These are phyloP conservation scores for Neodiprion lecontei DNA, from an alignment of 1,140 invertebrate genomes.

Conservation along the genomic window DNA sequence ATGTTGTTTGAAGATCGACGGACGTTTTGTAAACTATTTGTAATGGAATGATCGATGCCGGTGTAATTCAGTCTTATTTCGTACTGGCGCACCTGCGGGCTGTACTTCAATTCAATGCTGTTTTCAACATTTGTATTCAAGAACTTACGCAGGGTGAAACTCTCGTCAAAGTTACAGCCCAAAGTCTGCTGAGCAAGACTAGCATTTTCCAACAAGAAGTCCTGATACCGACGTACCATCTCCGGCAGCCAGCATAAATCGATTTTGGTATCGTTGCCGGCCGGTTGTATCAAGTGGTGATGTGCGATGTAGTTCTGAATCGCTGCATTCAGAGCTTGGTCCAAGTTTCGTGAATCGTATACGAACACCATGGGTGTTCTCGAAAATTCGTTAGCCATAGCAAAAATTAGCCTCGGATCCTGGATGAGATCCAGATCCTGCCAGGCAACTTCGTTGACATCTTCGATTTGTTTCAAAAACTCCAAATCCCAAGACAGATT, in stretches of 20 bases:
- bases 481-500: constrained; percentile 29
- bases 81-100: constrained; percentile 29
- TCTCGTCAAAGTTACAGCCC: constrained; percentile 8
- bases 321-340: constrained; percentile 37
- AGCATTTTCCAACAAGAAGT: constrained; percentile 13
- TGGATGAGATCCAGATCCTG: constrained; percentile 49
- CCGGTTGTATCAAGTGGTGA: constrained; percentile 24
- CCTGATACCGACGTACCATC: constrained; percentile 35
- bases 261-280: background rate
- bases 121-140: constrained; percentile 22
- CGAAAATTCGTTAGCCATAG: constrained; percentile 49
- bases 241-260: constrained; percentile 32
- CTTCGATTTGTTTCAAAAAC: constrained; percentile 41
- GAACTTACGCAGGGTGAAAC: constrained; percentile 26
- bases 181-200: background rate
- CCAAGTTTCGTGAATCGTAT: constrained; percentile 43
- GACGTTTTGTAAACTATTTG: background rate
- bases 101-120: constrained; percentile 19
- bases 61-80: constrained; percentile 37
- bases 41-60: background rate
- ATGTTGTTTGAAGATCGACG: constrained; percentile 11
- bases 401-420: constrained; percentile 50
- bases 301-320: constrained; percentile 37
- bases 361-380: constrained; percentile 45
- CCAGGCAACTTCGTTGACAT: constrained; percentile 52